Evolutionary conservation across 2,888 invertebrate species (phyloP).

Genomic region (Calliphora vomitoria): DNA sequence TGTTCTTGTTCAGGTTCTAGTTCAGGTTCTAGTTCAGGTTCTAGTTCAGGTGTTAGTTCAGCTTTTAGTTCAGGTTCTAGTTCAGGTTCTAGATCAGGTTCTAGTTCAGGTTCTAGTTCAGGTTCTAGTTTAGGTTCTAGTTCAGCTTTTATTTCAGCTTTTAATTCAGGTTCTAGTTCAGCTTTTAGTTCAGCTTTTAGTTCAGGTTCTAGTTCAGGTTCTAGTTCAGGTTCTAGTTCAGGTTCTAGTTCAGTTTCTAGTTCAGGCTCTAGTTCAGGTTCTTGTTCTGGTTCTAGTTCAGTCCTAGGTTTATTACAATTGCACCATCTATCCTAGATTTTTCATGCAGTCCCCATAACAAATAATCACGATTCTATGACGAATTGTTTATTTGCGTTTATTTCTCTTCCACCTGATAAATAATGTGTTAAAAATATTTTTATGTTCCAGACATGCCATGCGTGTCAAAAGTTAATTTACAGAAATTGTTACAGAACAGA

Average conservation of each 20-base stretch:
- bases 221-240: neutral
- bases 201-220: neutral
- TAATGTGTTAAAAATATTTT: constrained; percentile 50
- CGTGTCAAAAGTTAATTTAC: constrained; percentile 33
- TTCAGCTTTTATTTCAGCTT: no score
- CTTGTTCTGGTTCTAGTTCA: no score
- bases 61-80: neutral
- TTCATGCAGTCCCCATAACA: no score
- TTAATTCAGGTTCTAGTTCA: neutral
- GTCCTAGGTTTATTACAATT: no score
- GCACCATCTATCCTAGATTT: no score
- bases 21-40: neutral
- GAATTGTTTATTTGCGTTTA: neutral
- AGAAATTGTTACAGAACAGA: neutral
- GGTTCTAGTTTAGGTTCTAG: no score
- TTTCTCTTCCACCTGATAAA: constrained; percentile 11
- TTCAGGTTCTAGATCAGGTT: neutral
- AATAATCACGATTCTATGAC: neutral
- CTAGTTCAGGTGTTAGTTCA: neutral
- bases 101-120: neutral
- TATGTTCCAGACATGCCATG: constrained; percentile 31
- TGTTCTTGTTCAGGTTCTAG: neutral
- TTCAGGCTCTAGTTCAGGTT: neutral
- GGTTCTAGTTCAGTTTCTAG: neutral
- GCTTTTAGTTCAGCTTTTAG: neutral